A percentile compares a stretch with the other conserved stretches of the same genome.
Evolutionary conservation across 2,888 invertebrate species (phyloP).

Genomic region (Leucophenga montana): DNA sequence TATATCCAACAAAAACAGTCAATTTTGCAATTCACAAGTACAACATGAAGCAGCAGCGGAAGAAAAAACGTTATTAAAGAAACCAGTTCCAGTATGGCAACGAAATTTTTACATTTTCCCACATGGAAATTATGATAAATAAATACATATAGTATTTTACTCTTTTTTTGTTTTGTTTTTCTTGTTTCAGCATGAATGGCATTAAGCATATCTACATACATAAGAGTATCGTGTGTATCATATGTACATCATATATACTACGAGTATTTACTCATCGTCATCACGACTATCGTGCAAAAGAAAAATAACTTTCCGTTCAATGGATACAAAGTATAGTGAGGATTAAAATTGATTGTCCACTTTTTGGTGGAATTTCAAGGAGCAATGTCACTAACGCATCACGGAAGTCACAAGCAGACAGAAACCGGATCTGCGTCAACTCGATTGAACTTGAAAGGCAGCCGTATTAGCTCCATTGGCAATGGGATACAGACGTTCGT

Average conservation of each 20-base stretch:
- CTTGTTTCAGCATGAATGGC: conserved; percentile 1
- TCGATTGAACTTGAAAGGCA: conserved; percentile 1
- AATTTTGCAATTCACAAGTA: conserved; percentile 56
- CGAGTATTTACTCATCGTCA: background rate
- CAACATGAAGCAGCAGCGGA: conserved; percentile 40
- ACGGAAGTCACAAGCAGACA: background rate
- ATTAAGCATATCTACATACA: no score
- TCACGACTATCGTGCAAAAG: no score
- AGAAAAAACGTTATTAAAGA: conserved; percentile 31
- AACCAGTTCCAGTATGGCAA: conserved; percentile 47
- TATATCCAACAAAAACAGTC: conserved; percentile 41
- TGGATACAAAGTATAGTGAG: no score
- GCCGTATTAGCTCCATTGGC: background rate
- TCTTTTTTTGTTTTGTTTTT: no score
- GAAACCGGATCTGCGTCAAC: background rate
- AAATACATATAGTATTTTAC: conserved; percentile 40
- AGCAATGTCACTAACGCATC: background rate
- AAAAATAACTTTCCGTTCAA: no score
- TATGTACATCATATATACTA: no score
- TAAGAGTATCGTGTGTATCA: no score
- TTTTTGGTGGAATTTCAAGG: background rate
- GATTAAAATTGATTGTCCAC: no score
- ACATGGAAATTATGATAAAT: conserved; percentile 57
- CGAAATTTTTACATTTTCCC: conserved; percentile 51
- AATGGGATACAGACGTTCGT: no score